phyloP scores from a whole-genome alignment of 2,113 vertebrate genomes.

The Ranitomeya imitator region DNA sequence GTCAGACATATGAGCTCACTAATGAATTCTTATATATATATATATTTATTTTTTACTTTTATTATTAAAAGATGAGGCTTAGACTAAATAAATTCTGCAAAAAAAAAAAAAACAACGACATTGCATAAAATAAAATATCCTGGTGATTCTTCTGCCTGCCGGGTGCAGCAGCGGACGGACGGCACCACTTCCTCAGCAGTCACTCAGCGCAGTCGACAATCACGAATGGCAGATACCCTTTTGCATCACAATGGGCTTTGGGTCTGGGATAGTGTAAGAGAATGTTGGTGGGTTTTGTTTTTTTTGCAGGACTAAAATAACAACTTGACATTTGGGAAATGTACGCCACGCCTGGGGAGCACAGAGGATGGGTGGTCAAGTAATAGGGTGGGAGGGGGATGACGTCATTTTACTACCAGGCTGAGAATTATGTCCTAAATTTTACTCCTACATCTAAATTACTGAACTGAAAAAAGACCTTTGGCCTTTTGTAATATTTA shows the following conservation, averaged over 20 bases:
- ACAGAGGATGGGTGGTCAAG: not conserved
- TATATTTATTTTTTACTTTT: too few species aligned
- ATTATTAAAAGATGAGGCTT: too few species aligned
- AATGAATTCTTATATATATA: too few species aligned
- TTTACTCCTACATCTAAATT: not conserved
- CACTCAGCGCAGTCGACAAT: conserved; percentile 27
- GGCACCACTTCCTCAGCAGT: not conserved
- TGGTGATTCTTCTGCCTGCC: not conserved
- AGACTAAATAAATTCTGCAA: not conserved
- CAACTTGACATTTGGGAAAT: conserved; percentile 34
- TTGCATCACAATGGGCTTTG: conserved; percentile 10
- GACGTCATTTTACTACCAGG: not conserved
- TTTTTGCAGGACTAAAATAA: conserved; percentile 48
- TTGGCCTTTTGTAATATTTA: not conserved
- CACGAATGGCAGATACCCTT: conserved; percentile 13
- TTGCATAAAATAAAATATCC: not conserved
- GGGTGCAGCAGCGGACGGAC: not conserved
- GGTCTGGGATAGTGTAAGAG: not conserved
- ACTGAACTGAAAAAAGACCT: not conserved
- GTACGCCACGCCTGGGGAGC: not conserved
- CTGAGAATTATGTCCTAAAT: not conserved
- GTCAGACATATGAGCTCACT: too few species aligned
- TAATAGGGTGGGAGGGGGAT: too few species aligned
- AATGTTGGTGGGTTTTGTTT: not conserved
- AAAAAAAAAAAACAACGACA: not conserved